Base-by-base conservation (phyloP, 2,888 invertebrate genomes). In the Fissipunctia ypsillon region DNA sequence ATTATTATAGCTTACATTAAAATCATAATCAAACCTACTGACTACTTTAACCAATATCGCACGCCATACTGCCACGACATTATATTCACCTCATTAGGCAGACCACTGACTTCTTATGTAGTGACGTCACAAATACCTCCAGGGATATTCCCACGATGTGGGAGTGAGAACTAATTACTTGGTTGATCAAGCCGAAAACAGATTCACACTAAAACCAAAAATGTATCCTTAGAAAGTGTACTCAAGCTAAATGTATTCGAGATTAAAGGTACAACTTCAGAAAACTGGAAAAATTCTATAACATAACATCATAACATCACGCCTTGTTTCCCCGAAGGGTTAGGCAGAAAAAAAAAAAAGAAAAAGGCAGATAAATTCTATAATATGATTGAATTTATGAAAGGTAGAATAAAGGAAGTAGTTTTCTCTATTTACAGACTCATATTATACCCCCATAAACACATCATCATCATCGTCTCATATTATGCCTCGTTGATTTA, bases 1-100 rank as follows among this genome's bases (percentile, higher is more conserved):
- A 9, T 12, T 12, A 14, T 50, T 28, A 9, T 12, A 41, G 19
- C 6, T 31, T 22, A 5, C 0, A 66, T 73, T 25, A 31, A 43
- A 61, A n/a, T 16, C 16, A 22, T 43, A 56, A 12, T 43, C 7
- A 48, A 64, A 41, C 16, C 0, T 6, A n/a, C 31, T n/a, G 22
- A 41, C 54, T 73, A 28, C 48, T 61, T 65, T 65, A 65, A 54
- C 6, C 19, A 73, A 73, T 65, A 48, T 65, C 60, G 25, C 80
- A 74, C 74, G 74, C 35, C 10, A 54, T 65, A 48, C 54, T 25
- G 19, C 48, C 52, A 48, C 65, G 22, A 56, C 28, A 80, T 66
- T 77, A 80, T 50, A 43, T 61, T 74, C 54, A 80, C 48, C 75
- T 61, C 80, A 80, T 80, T 61, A 80, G 25, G 48, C 45, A 7